Evolutionary conservation across 2,888 invertebrate genomes (phyloP).

Genomic region (Dinocampus coccinellae): DNA sequence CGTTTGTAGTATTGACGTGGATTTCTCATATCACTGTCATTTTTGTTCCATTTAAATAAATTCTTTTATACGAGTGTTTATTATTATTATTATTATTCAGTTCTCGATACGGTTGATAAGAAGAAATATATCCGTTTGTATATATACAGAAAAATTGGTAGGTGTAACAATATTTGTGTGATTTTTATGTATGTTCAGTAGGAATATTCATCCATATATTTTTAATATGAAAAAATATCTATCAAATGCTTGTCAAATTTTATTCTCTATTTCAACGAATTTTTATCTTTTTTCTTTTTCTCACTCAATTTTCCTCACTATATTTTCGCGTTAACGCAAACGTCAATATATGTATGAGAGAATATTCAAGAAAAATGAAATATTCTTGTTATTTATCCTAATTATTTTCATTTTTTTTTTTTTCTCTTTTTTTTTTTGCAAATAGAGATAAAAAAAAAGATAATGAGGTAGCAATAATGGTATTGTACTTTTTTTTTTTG

Average conservation of each 20-base stretch:
- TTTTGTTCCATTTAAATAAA: neutral
- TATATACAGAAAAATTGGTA: neutral
- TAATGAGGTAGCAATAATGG: neutral
- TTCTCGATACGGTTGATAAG: too few relatives aligned
- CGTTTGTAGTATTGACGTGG: neutral
- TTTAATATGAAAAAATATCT: neutral
- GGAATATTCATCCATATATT: neutral
- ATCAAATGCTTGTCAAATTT: neutral
- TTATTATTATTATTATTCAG: neutral
- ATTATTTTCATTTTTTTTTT: neutral
- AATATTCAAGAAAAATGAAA: neutral
- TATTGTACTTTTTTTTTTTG: neutral
- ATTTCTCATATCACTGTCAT: neutral
- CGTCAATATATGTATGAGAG: neutral
- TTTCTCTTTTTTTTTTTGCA: too few relatives aligned
- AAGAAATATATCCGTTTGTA: neutral
- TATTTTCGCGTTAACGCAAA: neutral
- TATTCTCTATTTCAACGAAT: neutral
- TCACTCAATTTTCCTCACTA: neutral
- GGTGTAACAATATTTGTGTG: neutral
- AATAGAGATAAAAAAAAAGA: neutral
- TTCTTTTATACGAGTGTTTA: neutral
- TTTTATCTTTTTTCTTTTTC: neutral
- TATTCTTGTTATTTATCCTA: neutral
- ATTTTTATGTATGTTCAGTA: neutral